Percentiles rank a stretch among this genome's conserved stretches.
Conservation (phyloP, 2,797 vertebrate species). For the Sparus aurata region DNA sequence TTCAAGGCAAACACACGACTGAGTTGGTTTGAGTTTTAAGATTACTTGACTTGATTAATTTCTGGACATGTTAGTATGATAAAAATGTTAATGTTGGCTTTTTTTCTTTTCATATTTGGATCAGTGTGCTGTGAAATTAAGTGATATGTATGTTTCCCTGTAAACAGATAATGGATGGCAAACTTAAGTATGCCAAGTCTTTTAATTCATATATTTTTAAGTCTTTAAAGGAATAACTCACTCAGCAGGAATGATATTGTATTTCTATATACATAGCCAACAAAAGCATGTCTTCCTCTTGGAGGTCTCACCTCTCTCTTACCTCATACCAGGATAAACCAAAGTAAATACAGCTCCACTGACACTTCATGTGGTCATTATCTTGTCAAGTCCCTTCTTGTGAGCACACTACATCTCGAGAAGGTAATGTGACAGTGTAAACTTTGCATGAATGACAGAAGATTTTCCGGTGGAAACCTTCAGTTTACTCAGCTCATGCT, state of each 20-base stretch:
- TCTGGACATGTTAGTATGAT: too few species aligned
- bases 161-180: neutral
- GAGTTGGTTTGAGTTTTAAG: neutral
- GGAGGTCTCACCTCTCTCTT: slow-evolving; percentile 46
- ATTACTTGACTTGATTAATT: neutral
- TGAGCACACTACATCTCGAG: slow-evolving; percentile 26
- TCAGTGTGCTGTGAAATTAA: too few species aligned
- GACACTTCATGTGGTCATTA: slow-evolving; percentile 37
- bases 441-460: slow-evolving; percentile 43
- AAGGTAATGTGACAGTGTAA: slow-evolving; percentile 42
- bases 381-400: slow-evolving; percentile 59
- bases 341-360: slow-evolving; percentile 40
- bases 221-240: neutral
- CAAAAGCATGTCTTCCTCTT: slow-evolving; percentile 1
- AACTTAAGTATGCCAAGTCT: neutral
- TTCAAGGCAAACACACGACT: neutral
- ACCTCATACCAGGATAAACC: slow-evolving; percentile 40
- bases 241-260: neutral
- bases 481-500: slow-evolving; percentile 52
- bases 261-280: neutral
- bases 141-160: too few species aligned
- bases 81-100: neutral
- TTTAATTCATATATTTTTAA: neutral
- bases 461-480: slow-evolving; percentile 52
- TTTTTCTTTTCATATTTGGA: too few species aligned